Percentiles rank a stretch among this genome's conserved stretches.
phyloP scores from a whole-genome alignment of 2,888 invertebrate genomes.

The Gryllus longicercus region DNA sequence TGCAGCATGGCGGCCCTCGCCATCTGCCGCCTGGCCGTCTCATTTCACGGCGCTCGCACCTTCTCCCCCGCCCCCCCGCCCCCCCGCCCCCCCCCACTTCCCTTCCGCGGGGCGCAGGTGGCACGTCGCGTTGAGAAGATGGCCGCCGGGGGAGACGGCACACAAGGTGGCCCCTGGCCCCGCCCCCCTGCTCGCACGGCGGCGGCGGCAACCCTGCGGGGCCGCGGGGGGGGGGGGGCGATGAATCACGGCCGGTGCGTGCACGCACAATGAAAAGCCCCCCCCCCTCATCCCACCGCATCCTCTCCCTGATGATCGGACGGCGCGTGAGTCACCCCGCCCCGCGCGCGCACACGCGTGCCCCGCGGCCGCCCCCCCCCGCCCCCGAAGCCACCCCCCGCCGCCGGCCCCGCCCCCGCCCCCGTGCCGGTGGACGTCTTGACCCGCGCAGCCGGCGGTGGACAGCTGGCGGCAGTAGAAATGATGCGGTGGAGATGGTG shows the following conservation, averaged over 20 bases:
- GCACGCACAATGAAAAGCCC: neutral
- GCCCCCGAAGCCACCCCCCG: neutral
- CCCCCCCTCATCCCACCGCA: neutral
- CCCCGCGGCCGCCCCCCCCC: neutral
- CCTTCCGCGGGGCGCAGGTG: neutral
- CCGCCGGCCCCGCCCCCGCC: neutral
- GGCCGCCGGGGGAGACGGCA: neutral
- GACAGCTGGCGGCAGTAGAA: neutral
- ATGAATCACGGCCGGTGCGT: slow-evolving; percentile 17
- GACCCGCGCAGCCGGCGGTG: slow-evolving; percentile 4
- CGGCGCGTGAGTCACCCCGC: neutral
- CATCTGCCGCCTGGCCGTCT: neutral
- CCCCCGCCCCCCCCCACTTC: neutral
- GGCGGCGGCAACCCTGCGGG: neutral
- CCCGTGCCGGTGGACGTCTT: neutral
- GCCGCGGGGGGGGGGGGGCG: neutral
- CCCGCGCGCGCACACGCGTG: neutral
- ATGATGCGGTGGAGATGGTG: neutral
- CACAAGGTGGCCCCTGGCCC: slow-evolving; percentile 18
- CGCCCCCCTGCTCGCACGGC: neutral
- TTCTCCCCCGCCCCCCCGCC: too few species aligned
- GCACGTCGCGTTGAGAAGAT: neutral
- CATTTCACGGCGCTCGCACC: neutral
- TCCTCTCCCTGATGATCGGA: neutral
- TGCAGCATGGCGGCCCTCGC: too few species aligned